These are phyloP conservation scores for Drosophila parabipectinata DNA, from an alignment of 1,140 invertebrate species.

Conservation along the genomic window DNA sequence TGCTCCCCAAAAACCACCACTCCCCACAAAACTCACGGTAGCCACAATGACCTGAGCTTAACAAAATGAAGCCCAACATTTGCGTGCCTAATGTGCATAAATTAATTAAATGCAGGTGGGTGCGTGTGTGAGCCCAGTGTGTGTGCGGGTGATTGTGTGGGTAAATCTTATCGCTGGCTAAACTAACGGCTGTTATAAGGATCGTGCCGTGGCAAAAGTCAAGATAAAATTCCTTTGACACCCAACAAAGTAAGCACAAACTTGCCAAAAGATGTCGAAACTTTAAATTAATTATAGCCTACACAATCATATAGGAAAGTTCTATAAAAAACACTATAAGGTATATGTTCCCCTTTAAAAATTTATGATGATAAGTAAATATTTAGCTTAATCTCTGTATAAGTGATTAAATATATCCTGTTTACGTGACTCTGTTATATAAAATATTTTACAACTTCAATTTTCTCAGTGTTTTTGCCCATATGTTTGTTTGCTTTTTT, in stretches of 20 bases:
- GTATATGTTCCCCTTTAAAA: too few species aligned
- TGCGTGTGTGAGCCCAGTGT: not conserved
- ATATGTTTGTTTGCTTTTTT: slow-evolving; percentile 3
- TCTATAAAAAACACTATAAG: too few species aligned
- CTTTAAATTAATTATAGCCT: slow-evolving; percentile 71
- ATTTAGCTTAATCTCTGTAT: too few species aligned
- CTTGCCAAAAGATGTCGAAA: slow-evolving; percentile 48
- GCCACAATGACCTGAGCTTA: slow-evolving; percentile 37
- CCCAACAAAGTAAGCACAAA: slow-evolving; percentile 56
- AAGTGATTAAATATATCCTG: too few species aligned
- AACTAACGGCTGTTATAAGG: slow-evolving; percentile 64
- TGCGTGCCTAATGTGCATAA: slow-evolving; percentile 76
- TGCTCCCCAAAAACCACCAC: slow-evolving; percentile 1
- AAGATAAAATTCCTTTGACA: slow-evolving; percentile 61
- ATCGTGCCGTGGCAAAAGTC: slow-evolving; percentile 45
- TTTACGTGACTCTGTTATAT: too few species aligned
- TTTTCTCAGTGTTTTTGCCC: not conserved
- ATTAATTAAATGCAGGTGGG: slow-evolving; percentile 63
- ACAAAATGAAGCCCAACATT: slow-evolving; percentile 59
- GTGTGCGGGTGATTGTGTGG: slow-evolving; percentile 1
- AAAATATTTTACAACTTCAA: too few species aligned
- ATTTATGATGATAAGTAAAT: not conserved
- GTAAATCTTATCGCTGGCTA: slow-evolving; percentile 63
- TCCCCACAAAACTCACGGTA: slow-evolving; percentile 18
- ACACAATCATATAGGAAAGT: not conserved